phyloP scores from a whole-genome alignment of 2,113 vertebrate genomes.

The Pedetes capensis region DNA sequence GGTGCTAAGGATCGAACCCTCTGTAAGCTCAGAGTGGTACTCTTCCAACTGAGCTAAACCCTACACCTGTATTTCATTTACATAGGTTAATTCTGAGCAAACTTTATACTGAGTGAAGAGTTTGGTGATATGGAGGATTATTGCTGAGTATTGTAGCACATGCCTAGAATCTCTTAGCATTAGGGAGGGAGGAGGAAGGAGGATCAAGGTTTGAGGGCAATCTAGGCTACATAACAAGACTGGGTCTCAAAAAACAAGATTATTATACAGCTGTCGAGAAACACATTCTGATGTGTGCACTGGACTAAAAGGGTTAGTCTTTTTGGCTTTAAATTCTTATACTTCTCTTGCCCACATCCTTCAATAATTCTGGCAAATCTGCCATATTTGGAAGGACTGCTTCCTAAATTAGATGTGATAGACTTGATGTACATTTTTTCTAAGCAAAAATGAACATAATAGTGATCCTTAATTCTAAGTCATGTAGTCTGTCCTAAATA shows the following conservation, averaged over 20 bases:
- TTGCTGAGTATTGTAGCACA: too few species aligned
- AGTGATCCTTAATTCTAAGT: slow-evolving; percentile 41
- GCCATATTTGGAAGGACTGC: neutral
- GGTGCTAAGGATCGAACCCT: too few species aligned
- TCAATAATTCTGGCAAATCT: slow-evolving; percentile 25
- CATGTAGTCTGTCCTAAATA: slow-evolving; percentile 33
- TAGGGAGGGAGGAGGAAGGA: too few species aligned
- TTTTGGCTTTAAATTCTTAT: slow-evolving; percentile 16
- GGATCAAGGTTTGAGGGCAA: too few species aligned
- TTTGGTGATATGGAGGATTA: slow-evolving; percentile 8
- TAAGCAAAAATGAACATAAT: neutral
- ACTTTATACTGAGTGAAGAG: neutral
- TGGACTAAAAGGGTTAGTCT: too few species aligned
- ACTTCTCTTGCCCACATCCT: neutral
- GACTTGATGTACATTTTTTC: slow-evolving; percentile 30
- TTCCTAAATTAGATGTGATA: slow-evolving; percentile 50
- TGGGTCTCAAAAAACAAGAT: too few species aligned
- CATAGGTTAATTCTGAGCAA: slow-evolving; percentile 2
- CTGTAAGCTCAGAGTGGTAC: too few species aligned
- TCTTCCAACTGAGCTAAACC: too few species aligned
- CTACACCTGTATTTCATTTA: slow-evolving; percentile 25
- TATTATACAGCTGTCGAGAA: neutral
- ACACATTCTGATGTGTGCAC: neutral
- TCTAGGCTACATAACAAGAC: too few species aligned
- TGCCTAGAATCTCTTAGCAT: too few species aligned